Conservation (phyloP, 2,888 invertebrate genomes). For the Stratiomys singularior region DNA sequence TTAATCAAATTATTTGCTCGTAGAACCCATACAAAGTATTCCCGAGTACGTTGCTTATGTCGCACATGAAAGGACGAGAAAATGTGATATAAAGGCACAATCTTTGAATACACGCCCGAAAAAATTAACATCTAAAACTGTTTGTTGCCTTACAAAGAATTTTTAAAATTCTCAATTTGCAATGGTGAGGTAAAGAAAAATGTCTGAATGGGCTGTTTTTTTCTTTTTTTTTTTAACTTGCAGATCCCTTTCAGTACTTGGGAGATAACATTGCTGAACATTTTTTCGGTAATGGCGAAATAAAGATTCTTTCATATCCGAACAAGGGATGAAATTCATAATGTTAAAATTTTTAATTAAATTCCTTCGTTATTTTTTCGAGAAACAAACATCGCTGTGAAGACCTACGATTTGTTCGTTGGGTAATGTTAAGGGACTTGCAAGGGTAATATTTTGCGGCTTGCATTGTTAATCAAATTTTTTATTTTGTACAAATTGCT, state of each 20-base stretch:
- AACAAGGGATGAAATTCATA: conserved; percentile 21
- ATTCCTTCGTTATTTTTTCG: conserved; percentile 18
- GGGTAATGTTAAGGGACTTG: not conserved
- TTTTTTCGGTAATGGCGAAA: no score
- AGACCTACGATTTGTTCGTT: not conserved
- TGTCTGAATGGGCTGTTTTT: no score
- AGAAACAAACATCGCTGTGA: not conserved
- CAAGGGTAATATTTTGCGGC: not conserved
- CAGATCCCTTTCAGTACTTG: no score
- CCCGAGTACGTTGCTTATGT: not conserved
- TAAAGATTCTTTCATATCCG: not conserved
- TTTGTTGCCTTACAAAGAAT: not conserved
- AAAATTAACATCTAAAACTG: conserved; percentile 7
- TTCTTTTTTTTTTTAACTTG: no score
- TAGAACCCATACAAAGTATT: not conserved
- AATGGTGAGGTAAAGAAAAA: no score
- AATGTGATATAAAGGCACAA: not conserved
- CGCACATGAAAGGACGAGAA: not conserved
- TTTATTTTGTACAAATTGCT: conserved; percentile 24
- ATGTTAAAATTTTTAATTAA: conserved; percentile 37
- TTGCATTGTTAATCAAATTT: conserved; percentile 5
- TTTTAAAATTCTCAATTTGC: no score
- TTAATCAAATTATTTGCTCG: conserved; percentile 26
- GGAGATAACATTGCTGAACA: no score
- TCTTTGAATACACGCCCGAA: not conserved